Evolutionary conservation across 1,140 invertebrate species (phyloP).

Genomic region (Papilio polyxenes): DNA sequence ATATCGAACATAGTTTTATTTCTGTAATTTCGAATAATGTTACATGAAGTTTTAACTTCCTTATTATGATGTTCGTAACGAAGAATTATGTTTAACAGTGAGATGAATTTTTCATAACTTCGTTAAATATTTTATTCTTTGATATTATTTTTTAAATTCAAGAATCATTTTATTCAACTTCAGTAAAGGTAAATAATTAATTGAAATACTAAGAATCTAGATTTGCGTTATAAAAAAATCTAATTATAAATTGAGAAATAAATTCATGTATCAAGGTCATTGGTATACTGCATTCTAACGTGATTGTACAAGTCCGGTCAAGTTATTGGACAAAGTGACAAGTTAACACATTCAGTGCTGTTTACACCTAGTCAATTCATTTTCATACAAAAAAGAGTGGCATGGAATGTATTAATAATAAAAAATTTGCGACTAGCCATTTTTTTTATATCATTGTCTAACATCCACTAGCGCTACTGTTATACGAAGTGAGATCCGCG

Average conservation of each 20-base stretch:
- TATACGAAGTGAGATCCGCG: too few species aligned
- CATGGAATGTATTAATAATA: neutral
- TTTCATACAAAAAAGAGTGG: neutral
- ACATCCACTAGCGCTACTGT: neutral
- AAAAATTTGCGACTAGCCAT: too few species aligned
- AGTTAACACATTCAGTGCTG: conserved; percentile 12
- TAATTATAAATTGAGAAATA: conserved; percentile 1
- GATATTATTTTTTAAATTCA: neutral
- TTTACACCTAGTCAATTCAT: neutral
- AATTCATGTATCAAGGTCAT: conserved; percentile 6
- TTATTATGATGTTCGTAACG: neutral
- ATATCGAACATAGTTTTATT: too few species aligned
- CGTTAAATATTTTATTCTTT: neutral
- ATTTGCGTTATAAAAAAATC: neutral
- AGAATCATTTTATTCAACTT: too few species aligned
- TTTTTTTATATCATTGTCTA: neutral
- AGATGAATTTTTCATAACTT: neutral
- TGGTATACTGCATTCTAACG: conserved; percentile 7
- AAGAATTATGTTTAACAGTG: neutral
- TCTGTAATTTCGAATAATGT: neutral
- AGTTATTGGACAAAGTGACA: conserved; percentile 25
- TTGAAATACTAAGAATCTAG: neutral
- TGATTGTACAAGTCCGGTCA: neutral
- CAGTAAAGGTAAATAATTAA: too few species aligned
- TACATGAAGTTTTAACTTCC: neutral